Conservation (phyloP, 2,888 invertebrate species). For the Nomada hirtipes region DNA sequence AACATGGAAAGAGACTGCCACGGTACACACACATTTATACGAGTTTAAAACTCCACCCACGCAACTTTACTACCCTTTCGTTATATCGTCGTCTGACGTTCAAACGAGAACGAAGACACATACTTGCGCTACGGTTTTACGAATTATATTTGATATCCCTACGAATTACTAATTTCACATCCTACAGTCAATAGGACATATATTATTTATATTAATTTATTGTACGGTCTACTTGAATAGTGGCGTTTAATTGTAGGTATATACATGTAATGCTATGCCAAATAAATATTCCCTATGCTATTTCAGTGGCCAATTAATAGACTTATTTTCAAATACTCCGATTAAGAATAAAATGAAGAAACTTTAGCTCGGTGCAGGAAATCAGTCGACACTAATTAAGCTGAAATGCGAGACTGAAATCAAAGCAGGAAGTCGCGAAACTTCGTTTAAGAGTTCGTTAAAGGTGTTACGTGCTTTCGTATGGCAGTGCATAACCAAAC, state of each 20-base stretch:
- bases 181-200: background rate
- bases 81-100: constrained; percentile 48
- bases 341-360: background rate
- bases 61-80: constrained; percentile 53
- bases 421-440: constrained; percentile 65
- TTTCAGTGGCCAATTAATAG: too few species aligned
- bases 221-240: background rate
- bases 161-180: constrained; percentile 50
- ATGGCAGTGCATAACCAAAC: constrained; percentile 69
- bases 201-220: constrained; percentile 14
- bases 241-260: too few species aligned
- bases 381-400: constrained; percentile 48
- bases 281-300: too few species aligned
- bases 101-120: constrained; percentile 56
- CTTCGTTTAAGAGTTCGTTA: constrained; percentile 72
- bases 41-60: constrained; percentile 65
- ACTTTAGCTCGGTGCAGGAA: background rate
- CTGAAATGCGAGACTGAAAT: constrained; percentile 62
- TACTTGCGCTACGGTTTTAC: constrained; percentile 45
- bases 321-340: too few species aligned
- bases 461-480: constrained; percentile 69
- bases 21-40: constrained; percentile 60
- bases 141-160: constrained; percentile 16
- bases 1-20: constrained; percentile 63
- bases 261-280: too few species aligned